Percentiles rank a stretch among this genome's conserved stretches.
Evolutionary conservation across 2,888 invertebrate species (phyloP).

Genomic region (Acanthococcus lagerstroemiae): DNA sequence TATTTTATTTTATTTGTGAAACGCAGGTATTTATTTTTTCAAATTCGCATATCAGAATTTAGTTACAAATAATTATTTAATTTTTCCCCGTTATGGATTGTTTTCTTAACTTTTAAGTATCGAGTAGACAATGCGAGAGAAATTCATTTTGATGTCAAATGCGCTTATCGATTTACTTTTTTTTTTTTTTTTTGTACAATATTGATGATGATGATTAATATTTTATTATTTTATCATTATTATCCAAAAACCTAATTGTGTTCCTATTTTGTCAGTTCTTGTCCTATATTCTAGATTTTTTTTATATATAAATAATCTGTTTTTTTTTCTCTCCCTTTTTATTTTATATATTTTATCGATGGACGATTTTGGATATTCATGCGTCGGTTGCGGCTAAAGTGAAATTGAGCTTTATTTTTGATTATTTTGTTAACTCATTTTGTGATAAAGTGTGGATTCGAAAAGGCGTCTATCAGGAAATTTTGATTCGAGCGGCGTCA

Average conservation of each 20-base stretch:
- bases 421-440: not conserved
- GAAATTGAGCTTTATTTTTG: not conserved
- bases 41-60: too few relatives aligned
- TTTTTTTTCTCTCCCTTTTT: too few relatives aligned
- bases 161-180: not conserved
- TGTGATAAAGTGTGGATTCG: too few relatives aligned
- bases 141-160: not conserved
- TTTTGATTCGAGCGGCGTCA: too few relatives aligned
- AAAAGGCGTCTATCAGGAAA: too few relatives aligned
- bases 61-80: too few relatives aligned
- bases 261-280: conserved; percentile 8
- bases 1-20: too few relatives aligned
- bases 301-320: not conserved
- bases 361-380: not conserved
- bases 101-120: too few relatives aligned
- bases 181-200: not conserved
- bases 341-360: not conserved
- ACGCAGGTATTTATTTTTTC: too few relatives aligned
- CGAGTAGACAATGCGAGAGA: too few relatives aligned
- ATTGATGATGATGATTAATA: too few relatives aligned
- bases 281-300: not conserved
- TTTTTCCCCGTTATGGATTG: too few relatives aligned
- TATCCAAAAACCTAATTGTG: not conserved
- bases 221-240: not conserved
- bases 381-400: not conserved